phyloP scores from a whole-genome alignment of 1,140 invertebrate genomes.

The Diprion similis region DNA sequence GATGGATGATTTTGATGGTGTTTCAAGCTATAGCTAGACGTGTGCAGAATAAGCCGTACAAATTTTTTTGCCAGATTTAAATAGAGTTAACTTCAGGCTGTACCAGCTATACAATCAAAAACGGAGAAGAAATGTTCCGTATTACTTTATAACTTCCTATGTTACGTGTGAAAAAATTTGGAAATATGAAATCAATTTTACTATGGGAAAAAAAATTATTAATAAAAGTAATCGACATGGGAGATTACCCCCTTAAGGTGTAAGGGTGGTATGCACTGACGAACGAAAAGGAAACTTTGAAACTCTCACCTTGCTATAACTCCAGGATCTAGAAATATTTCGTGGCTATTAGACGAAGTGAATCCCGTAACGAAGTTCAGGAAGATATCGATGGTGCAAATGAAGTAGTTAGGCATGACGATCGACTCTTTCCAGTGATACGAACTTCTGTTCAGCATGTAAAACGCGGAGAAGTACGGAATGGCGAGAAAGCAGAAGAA shows the following conservation, averaged over 20 bases:
- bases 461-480: constrained; percentile 40
- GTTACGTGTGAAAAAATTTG: constrained; percentile 12
- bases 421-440: constrained; percentile 30
- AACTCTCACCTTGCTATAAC: constrained; percentile 35
- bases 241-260: no score
- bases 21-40: no score
- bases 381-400: constrained; percentile 43
- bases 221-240: no score
- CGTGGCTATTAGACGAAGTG: constrained; percentile 32
- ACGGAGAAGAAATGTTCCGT: no score
- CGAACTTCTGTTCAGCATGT: constrained; percentile 18
- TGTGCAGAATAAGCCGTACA: no score
- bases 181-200: constrained; percentile 12
- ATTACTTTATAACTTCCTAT: no score
- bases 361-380: constrained; percentile 49
- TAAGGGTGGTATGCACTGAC: not conserved
- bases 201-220: not conserved
- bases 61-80: no score
- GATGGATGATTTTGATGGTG: no score
- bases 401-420: constrained; percentile 30
- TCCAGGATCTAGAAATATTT: constrained; percentile 41
- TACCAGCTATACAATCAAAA: no score
- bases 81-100: no score
- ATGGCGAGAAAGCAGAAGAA: constrained; percentile 42
- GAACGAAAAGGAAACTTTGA: not conserved